Percentiles rank a stretch among this genome's conserved stretches.
Evolutionary conservation across 2,797 vertebrate species (phyloP).

Genomic region (Oophaga sylvatica): DNA sequence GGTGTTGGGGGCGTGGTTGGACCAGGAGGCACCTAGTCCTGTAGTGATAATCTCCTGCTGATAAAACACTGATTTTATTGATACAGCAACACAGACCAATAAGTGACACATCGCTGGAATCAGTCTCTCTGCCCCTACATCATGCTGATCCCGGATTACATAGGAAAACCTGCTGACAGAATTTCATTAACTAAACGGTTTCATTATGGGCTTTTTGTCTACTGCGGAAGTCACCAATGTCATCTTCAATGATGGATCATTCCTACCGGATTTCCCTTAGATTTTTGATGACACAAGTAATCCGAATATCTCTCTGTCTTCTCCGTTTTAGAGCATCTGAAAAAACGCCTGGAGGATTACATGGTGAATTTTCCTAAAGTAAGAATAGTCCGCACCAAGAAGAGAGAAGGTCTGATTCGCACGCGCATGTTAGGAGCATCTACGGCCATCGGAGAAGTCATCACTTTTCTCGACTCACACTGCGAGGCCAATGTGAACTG

Average conservation of each 20-base stretch:
- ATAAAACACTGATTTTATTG: too few species aligned
- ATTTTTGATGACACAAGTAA: neutral
- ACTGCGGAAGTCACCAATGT: too few species aligned
- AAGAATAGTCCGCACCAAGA: conserved; percentile 89
- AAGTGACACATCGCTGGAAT: too few species aligned
- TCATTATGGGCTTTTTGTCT: too few species aligned
- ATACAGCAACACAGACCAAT: too few species aligned
- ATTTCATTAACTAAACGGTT: too few species aligned
- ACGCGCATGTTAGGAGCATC: conserved; percentile 91
- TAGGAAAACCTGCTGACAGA: too few species aligned
- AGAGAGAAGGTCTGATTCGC: conserved; percentile 92
- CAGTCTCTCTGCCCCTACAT: too few species aligned
- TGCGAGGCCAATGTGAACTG: conserved; percentile 97
- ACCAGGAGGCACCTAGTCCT: too few species aligned
- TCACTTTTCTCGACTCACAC: conserved; percentile 97
- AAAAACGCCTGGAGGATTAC: conserved; percentile 88
- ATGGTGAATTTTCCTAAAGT: conserved; percentile 89
- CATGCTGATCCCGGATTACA: too few species aligned
- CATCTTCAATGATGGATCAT: neutral
- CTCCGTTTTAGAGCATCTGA: conserved; percentile 84
- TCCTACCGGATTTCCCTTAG: neutral
- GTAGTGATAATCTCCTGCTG: too few species aligned
- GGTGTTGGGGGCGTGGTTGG: too few species aligned
- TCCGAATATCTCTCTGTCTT: neutral
- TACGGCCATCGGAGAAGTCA: conserved; percentile 86